A percentile compares a stretch with the other conserved stretches of the same genome.
Conservation (phyloP, 1,140 invertebrate species). For the Lethrus apterus region DNA sequence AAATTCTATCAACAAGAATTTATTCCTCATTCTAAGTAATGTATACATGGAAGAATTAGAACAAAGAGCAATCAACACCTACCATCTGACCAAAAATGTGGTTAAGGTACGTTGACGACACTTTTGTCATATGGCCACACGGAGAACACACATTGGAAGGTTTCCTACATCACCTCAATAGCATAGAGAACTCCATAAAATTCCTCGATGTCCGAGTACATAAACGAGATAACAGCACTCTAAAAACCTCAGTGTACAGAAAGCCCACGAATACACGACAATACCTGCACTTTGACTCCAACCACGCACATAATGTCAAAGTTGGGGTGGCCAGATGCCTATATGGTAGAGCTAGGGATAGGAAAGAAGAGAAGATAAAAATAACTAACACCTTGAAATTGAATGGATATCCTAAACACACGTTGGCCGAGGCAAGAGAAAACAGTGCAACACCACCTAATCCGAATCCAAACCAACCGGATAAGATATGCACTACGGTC, state of each 20-base stretch:
- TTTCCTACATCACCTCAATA: too few species aligned
- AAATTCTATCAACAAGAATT: constrained; percentile 1
- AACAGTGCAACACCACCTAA: too few species aligned
- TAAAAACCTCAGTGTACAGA: background rate
- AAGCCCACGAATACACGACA: background rate
- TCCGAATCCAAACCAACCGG: too few species aligned
- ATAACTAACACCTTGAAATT: too few species aligned
- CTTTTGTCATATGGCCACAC: too few species aligned
- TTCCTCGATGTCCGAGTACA: background rate
- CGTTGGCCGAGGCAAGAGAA: too few species aligned
- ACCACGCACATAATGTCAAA: background rate
- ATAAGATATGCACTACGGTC: too few species aligned
- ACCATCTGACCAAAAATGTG: background rate
- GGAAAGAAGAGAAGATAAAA: too few species aligned
- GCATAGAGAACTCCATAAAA: background rate
- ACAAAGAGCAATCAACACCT: too few species aligned
- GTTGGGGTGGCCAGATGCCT: background rate
- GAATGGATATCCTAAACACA: too few species aligned
- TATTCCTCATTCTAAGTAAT: background rate
- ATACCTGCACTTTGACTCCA: background rate
- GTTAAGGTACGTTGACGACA: background rate
- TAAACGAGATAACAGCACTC: background rate
- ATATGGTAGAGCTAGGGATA: background rate
- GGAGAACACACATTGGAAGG: background rate
- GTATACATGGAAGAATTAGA: too few species aligned